Evolutionary conservation across 2,113 vertebrate species (phyloP), one percentile per base, ranked within the genome.

Genomic region (Chascanopsetta lugubris): DNA sequence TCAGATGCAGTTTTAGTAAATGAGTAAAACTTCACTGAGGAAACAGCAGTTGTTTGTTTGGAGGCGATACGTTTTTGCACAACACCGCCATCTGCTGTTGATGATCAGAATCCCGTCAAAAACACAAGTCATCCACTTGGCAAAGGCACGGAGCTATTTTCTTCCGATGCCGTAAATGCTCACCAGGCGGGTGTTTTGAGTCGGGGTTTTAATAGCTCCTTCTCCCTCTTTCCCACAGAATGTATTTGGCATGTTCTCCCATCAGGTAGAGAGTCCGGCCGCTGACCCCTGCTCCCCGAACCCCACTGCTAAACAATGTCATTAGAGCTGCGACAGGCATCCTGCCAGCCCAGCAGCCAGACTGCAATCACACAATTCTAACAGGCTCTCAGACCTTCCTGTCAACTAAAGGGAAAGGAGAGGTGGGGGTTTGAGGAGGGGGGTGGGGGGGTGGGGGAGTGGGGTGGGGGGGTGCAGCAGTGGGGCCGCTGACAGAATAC

Each of bases 231-330:
- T 82, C 83, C 85, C 85, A 72, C 78, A 77, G 81, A 60, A 69
- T 61, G 67, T 32, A 76, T 71, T 68, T 85, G 84, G 80, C 85
- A 69, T 58, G 51, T 50, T 74, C 69, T 61, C 69, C 62, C 27
- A 79, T 83, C 83, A 90, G 85, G 85, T 88, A 79, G 57, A 79
- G 57, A 84, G 73, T 85, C 75, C 82, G 79, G 79, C 77, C 65
- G 22, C 72, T 83, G 87, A 87, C 77, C 83, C 66, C 66, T 56
- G 74, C 61, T 83, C 82, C 73, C 79, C 67, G 78, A 86, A 89
- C 85, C 83, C 85, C 86, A 79, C 84, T 87, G 80, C 69, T 86
- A 87, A 91, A 89, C 88, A 86, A 91, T 86, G 85, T 85, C 87
- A 89, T 89, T 85, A 87, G 79, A 83, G 79, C 70, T 7, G 49